Conservation (phyloP, 2,797 vertebrate genomes). For the Falco rusticolus region DNA sequence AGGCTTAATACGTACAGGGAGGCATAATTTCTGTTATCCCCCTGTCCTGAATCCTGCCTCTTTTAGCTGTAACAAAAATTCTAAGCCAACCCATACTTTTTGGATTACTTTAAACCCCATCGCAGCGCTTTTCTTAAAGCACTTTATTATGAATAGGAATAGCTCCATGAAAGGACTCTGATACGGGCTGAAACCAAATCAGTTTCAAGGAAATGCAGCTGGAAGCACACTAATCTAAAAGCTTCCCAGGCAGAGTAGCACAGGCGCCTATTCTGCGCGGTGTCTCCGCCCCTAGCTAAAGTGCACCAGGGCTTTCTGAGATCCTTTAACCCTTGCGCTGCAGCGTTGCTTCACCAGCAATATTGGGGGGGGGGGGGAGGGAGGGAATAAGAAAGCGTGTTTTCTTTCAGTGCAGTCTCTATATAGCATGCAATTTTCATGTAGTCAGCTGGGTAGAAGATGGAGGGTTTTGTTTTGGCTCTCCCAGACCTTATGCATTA, state of each 20-base stretch:
- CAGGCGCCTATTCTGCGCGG: constrained; percentile 7
- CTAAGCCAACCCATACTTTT: constrained; percentile 39
- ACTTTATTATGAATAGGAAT: constrained; percentile 55
- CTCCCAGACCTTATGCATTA: neutral
- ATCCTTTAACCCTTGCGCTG: constrained; percentile 50
- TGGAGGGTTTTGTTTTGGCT: neutral
- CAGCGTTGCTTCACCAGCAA: neutral
- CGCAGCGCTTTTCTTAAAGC: neutral
- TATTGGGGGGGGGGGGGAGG: neutral
- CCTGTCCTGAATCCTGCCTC: neutral
- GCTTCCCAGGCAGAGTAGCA: constrained; percentile 32
- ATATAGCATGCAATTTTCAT: neutral
- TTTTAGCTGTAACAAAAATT: constrained; percentile 35
- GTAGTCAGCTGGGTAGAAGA: neutral
- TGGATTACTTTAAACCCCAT: constrained; percentile 55
- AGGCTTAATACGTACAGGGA: constrained; percentile 9
- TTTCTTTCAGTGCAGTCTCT: neutral
- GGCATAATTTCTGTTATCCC: constrained; percentile 35
- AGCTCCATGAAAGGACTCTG: constrained; percentile 38
- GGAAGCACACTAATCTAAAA: constrained; percentile 48
- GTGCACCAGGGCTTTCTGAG: neutral
- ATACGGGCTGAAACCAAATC: constrained; percentile 61
- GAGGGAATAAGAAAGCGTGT: neutral
- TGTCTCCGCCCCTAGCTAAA: constrained; percentile 3
- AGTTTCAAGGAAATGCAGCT: constrained; percentile 60